These are phyloP conservation scores for Drosophila ochracea DNA, from an alignment of 2,888 invertebrate species.

Conservation along the genomic window DNA sequence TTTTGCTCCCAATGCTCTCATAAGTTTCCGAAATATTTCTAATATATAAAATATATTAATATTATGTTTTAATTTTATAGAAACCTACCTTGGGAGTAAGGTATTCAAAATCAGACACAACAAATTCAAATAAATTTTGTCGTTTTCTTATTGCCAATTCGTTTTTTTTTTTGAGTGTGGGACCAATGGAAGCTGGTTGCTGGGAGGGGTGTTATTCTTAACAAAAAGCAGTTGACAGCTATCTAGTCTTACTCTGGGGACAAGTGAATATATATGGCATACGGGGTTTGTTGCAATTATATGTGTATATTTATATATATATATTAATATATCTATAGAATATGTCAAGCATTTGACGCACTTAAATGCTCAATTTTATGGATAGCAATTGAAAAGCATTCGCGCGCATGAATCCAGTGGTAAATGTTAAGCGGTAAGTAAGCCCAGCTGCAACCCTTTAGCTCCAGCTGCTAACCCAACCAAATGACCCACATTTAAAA, in stretches of 20 bases:
- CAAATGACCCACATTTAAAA: slow-evolving; percentile 70
- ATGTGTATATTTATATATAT: background rate
- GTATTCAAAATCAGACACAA: background rate
- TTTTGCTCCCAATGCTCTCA: background rate
- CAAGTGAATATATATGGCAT: background rate
- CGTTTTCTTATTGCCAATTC: background rate
- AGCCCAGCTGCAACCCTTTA: slow-evolving; percentile 2
- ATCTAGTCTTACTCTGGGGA: background rate
- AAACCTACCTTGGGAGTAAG: background rate
- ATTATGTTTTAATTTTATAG: too few relatives aligned
- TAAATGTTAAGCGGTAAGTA: background rate
- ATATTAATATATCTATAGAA: background rate
- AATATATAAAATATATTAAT: too few relatives aligned
- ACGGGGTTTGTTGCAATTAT: slow-evolving; percentile 18
- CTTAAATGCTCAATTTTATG: slow-evolving; percentile 44
- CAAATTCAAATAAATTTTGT: fast-evolving
- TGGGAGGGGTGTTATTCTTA: background rate
- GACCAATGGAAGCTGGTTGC: background rate
- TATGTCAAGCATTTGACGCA: slow-evolving; percentile 33
- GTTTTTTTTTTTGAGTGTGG: background rate
- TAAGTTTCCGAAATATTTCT: background rate
- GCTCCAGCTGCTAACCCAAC: slow-evolving; percentile 4
- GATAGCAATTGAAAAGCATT: slow-evolving; percentile 26
- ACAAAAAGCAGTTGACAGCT: background rate
- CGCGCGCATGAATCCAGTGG: slow-evolving; percentile 2